Base-by-base conservation (phyloP, 1,140 invertebrate genomes). In the Armadillidium nasatum region DNA sequence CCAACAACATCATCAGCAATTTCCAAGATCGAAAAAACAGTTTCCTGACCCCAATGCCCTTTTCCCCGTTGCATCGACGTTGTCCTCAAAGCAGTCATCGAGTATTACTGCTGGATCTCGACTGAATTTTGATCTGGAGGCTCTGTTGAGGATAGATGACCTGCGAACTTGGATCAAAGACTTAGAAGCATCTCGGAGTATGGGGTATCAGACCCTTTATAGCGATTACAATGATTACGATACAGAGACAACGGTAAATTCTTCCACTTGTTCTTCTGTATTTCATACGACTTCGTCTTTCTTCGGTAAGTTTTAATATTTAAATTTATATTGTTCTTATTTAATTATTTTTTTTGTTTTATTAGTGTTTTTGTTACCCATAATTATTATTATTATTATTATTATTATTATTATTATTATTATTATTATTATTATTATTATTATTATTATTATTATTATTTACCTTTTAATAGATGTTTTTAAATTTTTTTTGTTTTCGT, bases 151-250 rank as follows among this genome's bases (percentile, higher is more conserved):
- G 69, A 81, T 81, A 43, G 80, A 81, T 45, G 80, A 81, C 71
- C 71, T 81, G 19, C 66, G 80, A 54, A 68, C 75, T 0, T 81
- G 80, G 80, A 81, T 81, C n/a, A 76, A 79, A 46, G 80, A 81
- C 23, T 70, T 81, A 2, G 80, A 81, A 78, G 71, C 80, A 9
- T 79, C 80, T 10, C 70, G 80, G 71, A 71, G 77, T 15, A 73
- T 73, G 67, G 67, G 80, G 19, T 81, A 81, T 70, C 80, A 81
- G 66, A 79, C 77, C 4, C 76, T 81, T 19, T 81, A 81, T 73
- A 81, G 80, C 68, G 80, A 81, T 71, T 81, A 81, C 76, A 77
- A 81, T 50, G 80, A 81, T 73, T 81, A 77, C 66, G 77, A 78
- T 67, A 76, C 46, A 66, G 44, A 76, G 13, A 54, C 72, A 44